Evolutionary conservation across 2,888 invertebrate species (phyloP).

Genomic region (Hydropsyche betteni): DNA sequence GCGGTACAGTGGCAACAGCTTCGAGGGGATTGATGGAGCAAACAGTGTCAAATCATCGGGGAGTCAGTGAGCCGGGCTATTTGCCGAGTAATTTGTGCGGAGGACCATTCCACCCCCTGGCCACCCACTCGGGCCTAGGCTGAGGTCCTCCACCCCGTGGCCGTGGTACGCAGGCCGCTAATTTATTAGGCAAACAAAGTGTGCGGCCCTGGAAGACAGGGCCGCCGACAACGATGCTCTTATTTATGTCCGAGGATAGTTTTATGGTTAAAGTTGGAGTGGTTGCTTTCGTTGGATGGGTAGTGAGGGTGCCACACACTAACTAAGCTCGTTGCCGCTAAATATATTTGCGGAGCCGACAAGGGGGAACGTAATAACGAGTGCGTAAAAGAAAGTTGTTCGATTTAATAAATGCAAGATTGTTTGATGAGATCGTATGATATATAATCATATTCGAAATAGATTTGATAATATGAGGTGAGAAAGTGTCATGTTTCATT

Average conservation of each 20-base stretch:
- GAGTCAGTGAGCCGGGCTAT: slow-evolving; percentile 22
- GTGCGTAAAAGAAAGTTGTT: slow-evolving; percentile 2
- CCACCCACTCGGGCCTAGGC: not conserved
- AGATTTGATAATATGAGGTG: no score
- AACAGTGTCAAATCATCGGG: slow-evolving; percentile 26
- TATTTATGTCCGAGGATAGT: slow-evolving; percentile 26
- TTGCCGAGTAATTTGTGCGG: slow-evolving; percentile 39
- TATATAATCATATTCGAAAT: no score
- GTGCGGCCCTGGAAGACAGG: slow-evolving; percentile 10
- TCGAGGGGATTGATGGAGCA: no score
- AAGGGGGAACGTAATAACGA: slow-evolving; percentile 20
- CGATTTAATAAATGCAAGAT: no score
- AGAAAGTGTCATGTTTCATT: no score
- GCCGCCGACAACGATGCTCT: slow-evolving; percentile 25
- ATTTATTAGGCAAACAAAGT: slow-evolving; percentile 40
- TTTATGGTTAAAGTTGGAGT: slow-evolving; percentile 23
- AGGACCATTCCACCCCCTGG: slow-evolving; percentile 18
- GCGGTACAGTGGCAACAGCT: no score
- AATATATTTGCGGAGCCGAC: not conserved
- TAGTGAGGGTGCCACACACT: not conserved
- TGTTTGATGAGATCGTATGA: no score
- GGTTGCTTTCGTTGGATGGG: not conserved
- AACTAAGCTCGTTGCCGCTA: not conserved
- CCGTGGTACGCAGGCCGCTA: slow-evolving; percentile 21
- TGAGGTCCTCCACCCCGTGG: not conserved